A percentile compares a stretch with the other conserved stretches of the same genome.
Conservation (phyloP, 2,113 vertebrate genomes). For the Myotis lucifugus region DNA sequence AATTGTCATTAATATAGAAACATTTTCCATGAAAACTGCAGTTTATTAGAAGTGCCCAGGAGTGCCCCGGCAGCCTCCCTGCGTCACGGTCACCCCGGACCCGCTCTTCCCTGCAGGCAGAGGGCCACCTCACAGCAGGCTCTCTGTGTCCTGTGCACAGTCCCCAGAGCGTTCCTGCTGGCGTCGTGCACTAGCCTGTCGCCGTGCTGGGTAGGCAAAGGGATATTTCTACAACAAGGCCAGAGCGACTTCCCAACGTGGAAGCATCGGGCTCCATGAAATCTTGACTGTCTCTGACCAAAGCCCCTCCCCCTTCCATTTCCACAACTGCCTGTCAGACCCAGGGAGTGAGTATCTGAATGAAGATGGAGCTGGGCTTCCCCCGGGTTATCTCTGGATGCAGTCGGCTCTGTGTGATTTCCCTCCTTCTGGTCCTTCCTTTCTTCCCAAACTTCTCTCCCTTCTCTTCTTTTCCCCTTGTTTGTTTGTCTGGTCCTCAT, state of each 20-base stretch:
- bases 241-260: accelerated
- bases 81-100: no score
- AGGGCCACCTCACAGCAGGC: neutral
- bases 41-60: neutral
- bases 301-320: neutral
- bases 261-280: neutral
- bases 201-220: neutral
- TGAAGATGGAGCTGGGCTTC: neutral
- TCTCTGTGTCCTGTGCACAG: neutral
- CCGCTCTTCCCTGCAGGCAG: neutral
- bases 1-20: neutral
- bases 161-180: neutral
- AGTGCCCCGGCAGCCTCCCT: neutral
- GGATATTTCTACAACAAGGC: neutral
- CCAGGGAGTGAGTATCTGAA: neutral
- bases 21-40: neutral
- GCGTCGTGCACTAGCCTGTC: neutral
- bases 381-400: neutral
- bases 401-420: neutral
- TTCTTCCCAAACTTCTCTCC: neutral
- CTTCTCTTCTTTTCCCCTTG: neutral
- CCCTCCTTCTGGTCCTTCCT: neutral
- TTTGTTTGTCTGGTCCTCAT: neutral
- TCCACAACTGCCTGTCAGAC: neutral
- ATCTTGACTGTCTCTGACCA: neutral